Base-by-base conservation (phyloP, 2,797 vertebrate species). In the Pitangus sulphuratus region DNA sequence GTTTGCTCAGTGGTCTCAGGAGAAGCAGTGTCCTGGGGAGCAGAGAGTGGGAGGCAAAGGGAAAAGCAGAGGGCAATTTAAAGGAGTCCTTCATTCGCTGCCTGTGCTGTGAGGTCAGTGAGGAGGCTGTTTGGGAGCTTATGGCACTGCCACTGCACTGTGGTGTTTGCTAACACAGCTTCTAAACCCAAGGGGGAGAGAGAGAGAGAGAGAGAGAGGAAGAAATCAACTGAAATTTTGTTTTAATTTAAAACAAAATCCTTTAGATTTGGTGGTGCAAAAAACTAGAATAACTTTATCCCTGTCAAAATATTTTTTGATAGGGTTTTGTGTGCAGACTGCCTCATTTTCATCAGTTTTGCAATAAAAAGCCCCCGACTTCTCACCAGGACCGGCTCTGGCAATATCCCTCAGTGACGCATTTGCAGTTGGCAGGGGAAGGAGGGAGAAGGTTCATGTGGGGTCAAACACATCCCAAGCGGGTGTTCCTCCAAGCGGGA, bases 341-440 rank as follows among this genome's bases (percentile, higher is more conserved):
- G 65, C 72, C 40, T 78, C 11, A 26, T 75, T 92, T 81, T 70
- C 66, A 87, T 53, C 1, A 1, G 2, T 81, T 92, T 60, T 12
- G 28, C 80, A 89, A 64, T 60, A 60, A 86, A 90, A 84, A 83
- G 44, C 64, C 68, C 69, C 77, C 28, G 1, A 44, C 44, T 88
- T 64, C 72, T 95, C 77, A 75, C 77, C 0, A 4, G 69, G 77
- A 74, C 42, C 78, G 87, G 69, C 44, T 75, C 61, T 90, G 69
- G 87, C 89, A 68, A 2, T 60, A 54, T 93, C 77, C 87, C 53
- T 93, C 48, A 8, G 86, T 94, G 94, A 92, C 65, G 66, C 77
- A 62, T 58, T 89, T 84, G 80, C 69, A 90, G 69, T 51, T 95
- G 93, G 93, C 81, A 77, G 65, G 19, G 79, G 66, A 77, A 75